Base-by-base conservation (phyloP, 2,113 vertebrate species). In the Bambusicola thoracicus region DNA sequence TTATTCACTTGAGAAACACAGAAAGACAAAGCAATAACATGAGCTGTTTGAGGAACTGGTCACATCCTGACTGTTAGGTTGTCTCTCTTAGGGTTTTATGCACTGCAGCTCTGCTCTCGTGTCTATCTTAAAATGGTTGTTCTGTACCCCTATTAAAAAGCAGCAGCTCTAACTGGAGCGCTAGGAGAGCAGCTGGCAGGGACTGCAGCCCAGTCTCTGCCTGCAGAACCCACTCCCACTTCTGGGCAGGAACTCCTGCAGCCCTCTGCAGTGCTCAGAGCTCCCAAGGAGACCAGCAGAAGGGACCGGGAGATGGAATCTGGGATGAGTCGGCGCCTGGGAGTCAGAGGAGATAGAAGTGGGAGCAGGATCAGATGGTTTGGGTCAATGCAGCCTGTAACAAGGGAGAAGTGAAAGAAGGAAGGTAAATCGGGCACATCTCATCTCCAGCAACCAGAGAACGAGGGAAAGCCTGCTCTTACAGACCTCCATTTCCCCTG, bases 191-290 rank as follows among this genome's bases (percentile, higher is more conserved):
- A 73, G 66, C 21, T 32, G 18, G 29, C 61, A 63, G 48, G 48
- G 44, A n/a, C 76, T 72, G 77, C 61, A 68, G 38, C n/a, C 14
- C 38, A 30, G 24, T 3, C 11, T 25, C 43, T 40, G 36, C 29
- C 41, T 20, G 17, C 18, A 49, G 36, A 40, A 25, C 15, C 2
- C 0, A 5, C 48, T 40, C 14, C 27, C 14, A 11, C 62, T 51
- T 72, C 53, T 6, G 32, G 72, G 38, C 43, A 43, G 36, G 69
- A 73, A 51, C 25, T 58, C 51, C 69, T 13, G n/a, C 63, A 70
- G 49, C 20, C 27, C 27, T 8, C 40, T 13, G 15, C 0, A 1
- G 61, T 0, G 0, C 4, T 7, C 22, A 27, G 21, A 34, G 58
- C 63, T 84, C 27, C 80, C 30, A 27, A 81, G 63, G 63, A 77